These are phyloP conservation scores for Pocillopora verrucosa DNA, from an alignment of 64 coral and sea anemone genomes.

Conservation along the genomic window DNA sequence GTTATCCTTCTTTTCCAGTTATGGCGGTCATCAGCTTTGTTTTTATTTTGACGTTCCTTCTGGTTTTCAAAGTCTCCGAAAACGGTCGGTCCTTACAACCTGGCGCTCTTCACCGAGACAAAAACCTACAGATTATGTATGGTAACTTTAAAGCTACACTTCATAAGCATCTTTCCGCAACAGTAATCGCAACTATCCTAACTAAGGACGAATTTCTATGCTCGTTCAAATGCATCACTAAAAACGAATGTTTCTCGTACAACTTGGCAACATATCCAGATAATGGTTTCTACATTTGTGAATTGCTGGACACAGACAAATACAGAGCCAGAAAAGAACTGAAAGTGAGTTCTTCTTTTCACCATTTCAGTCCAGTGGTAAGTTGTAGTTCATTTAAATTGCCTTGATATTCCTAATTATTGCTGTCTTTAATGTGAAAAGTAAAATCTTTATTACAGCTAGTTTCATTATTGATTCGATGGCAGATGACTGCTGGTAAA, in stretches of 20 bases:
- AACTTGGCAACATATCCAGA: not conserved
- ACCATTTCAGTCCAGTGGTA: not conserved
- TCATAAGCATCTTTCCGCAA: not conserved
- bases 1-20: too few species aligned
- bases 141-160: not conserved
- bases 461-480: too few species aligned
- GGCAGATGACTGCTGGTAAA: too few species aligned
- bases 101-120: too few species aligned
- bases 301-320: not conserved
- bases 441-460: too few species aligned
- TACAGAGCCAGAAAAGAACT: not conserved
- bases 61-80: too few species aligned
- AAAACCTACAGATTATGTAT: not conserved
- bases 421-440: too few species aligned
- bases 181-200: not conserved
- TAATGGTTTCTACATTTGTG: not conserved
- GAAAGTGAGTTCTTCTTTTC: not conserved
- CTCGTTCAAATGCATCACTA: not conserved
- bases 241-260: not conserved
- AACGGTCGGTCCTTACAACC: too few species aligned
- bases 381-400: not conserved
- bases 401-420: too few species aligned
- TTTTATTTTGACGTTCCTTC: too few species aligned
- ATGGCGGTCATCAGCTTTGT: too few species aligned
- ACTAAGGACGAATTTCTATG: not conserved